Evolutionary conservation across 1,140 invertebrate genomes (phyloP).

Genomic region (Papilio machaon): DNA sequence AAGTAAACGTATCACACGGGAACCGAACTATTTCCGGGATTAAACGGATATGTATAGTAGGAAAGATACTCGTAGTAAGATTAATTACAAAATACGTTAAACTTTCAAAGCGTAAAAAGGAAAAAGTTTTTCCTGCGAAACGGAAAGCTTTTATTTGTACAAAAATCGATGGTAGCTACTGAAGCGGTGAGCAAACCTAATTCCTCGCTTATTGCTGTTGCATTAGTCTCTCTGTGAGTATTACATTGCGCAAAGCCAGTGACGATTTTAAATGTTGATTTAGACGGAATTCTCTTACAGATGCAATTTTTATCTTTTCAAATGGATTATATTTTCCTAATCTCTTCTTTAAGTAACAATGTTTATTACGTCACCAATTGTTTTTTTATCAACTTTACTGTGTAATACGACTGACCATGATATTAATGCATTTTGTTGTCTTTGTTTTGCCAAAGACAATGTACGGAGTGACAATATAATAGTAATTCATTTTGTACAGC

Average conservation of each 20-base stretch:
- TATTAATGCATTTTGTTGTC: no score
- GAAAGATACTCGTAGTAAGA: no score
- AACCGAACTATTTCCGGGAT: no score
- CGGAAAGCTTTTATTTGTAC: background rate
- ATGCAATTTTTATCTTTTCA: background rate
- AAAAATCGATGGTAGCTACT: background rate
- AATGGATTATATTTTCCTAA: background rate
- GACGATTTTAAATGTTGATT: slow-evolving; percentile 7
- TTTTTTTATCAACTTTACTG: no score
- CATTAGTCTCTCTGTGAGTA: slow-evolving; percentile 1
- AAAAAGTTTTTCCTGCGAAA: background rate
- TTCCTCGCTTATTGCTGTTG: slow-evolving; percentile 22
- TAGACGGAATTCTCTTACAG: background rate
- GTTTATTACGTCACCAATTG: background rate
- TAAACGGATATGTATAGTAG: no score
- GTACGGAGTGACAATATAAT: no score
- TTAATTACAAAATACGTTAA: background rate
- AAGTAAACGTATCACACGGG: no score
- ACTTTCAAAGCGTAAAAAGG: background rate
- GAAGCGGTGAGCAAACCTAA: slow-evolving; percentile 19
- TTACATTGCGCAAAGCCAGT: background rate
- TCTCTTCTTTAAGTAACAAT: background rate
- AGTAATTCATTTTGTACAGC: no score
- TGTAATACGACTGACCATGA: no score
- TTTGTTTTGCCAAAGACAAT: no score